Conservation (phyloP, 1,140 invertebrate species). For the Oncopeltus fasciatus region DNA sequence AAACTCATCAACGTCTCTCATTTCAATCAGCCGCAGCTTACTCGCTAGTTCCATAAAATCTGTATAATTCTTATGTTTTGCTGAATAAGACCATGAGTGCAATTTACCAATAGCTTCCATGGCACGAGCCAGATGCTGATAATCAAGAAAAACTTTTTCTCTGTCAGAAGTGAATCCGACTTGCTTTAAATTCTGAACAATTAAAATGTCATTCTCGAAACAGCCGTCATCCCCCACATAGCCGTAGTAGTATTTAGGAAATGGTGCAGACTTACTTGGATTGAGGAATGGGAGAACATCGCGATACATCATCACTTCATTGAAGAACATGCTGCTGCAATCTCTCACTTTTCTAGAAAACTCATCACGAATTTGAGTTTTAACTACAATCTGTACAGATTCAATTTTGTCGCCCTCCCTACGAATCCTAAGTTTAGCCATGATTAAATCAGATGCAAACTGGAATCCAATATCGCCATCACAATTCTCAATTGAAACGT, state of each 20-base stretch:
- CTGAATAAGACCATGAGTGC: neutral
- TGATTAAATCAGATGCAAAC: neutral
- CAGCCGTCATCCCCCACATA: neutral
- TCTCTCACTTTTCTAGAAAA: neutral
- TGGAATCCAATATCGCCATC: neutral
- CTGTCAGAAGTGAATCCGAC: neutral
- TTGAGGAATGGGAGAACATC: neutral
- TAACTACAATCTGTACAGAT: neutral
- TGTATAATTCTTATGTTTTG: neutral
- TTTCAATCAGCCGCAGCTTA: neutral
- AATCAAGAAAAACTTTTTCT: neutral
- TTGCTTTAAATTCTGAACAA: neutral
- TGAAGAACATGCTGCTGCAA: neutral
- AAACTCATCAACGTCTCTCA: neutral
- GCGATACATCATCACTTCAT: neutral
- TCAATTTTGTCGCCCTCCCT: neutral
- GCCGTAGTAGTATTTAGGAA: neutral
- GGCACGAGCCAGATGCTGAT: neutral
- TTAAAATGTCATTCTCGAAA: neutral
- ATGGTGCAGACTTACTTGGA: neutral
- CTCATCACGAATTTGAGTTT: neutral
- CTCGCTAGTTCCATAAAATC: neutral
- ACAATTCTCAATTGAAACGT: neutral
- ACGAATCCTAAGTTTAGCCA: neutral
- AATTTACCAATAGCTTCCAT: neutral